Evolutionary conservation across 2,113 vertebrate species (phyloP), one percentile per base, ranked within the genome.

Genomic region (Eurypyga helias): DNA sequence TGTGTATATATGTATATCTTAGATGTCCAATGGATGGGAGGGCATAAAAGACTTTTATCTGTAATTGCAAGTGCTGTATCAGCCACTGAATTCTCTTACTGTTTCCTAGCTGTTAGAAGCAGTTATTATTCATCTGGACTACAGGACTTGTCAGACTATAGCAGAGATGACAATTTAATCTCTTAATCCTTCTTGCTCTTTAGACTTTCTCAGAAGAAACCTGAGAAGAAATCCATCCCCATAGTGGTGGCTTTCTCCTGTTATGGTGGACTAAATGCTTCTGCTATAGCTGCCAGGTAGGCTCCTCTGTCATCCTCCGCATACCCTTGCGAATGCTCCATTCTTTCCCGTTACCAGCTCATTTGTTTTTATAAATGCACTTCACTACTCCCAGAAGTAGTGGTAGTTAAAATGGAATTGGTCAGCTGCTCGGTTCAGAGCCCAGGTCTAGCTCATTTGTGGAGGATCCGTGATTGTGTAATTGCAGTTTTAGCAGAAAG

Each of bases 161-260:
- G 87, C 93, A 83, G 87, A 95, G 71, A 96, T 95, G 95, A 95
- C 67, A 82, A 96, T 93, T 97, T 96, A 97, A 96, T 96, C 73
- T 97, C 89, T 97, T 97, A 96, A 96, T 96, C 92, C 94, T 96
- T 96, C 93, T 97, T 88, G 54, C 89, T 96, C 96, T 97, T 97
- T 90, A 98, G 97, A 95, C 93, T 95, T 97, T 97, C 96, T 97
- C 96, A 96, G 96, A 97, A 95, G 97, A 97, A 89, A 82, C 94
- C 91, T 97, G 92, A 96, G 95, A 97, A 92, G 97, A 92, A 95
- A 77, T 93, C 87, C 93, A 71, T 97, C 92, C 84, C 87, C 95
- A 91, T 97, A 96, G 87, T 94, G 90, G 93, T 97, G 94, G 54
- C 94, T 96, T 95, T 97, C 94, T 97, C 93, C 94, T 96, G 96